Percentiles rank a stretch among this genome's conserved stretches.
These are phyloP conservation scores for Leptestheria dahalacensis DNA, from an alignment of 1,140 invertebrate species.

Conservation along the genomic window DNA sequence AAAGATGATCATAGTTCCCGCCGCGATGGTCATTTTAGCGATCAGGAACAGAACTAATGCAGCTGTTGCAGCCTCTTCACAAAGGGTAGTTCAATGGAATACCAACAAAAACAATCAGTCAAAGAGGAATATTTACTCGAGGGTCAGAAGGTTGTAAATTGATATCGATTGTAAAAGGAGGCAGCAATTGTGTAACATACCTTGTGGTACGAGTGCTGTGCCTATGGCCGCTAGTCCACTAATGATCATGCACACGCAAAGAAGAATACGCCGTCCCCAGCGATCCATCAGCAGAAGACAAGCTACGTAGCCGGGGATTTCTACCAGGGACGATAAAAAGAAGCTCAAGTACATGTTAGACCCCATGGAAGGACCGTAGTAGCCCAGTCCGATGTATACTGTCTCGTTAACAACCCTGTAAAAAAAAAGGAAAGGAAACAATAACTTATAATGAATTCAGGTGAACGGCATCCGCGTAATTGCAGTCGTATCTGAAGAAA, in stretches of 20 bases:
- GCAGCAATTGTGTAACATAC: conserved; percentile 29
- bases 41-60: conserved; percentile 63
- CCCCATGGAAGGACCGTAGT: conserved; percentile 15
- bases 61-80: conserved; percentile 51
- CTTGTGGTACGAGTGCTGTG: conserved; percentile 55
- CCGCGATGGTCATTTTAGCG: conserved; percentile 77
- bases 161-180: not conserved
- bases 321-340: conserved; percentile 22
- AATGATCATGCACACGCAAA: conserved; percentile 64
- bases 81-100: conserved; percentile 17
- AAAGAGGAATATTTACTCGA: too few relatives aligned
- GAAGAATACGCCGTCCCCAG: conserved; percentile 50
- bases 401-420: conserved; percentile 20
- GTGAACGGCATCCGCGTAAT: not conserved
- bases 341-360: conserved; percentile 18
- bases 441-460: too few relatives aligned
- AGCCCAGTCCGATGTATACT: conserved; percentile 14
- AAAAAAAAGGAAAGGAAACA: too few relatives aligned
- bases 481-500: not conserved
- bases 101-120: conserved; percentile 1
- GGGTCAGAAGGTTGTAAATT: too few relatives aligned
- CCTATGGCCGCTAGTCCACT: conserved; percentile 62
- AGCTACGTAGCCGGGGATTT: conserved; percentile 21
- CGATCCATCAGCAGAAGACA: conserved; percentile 20
- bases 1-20: conserved; percentile 78